Percentiles rank a stretch among this genome's conserved stretches.
Evolutionary conservation across 2,888 invertebrate genomes (phyloP).

Genomic region (Liodrosophila aerea): DNA sequence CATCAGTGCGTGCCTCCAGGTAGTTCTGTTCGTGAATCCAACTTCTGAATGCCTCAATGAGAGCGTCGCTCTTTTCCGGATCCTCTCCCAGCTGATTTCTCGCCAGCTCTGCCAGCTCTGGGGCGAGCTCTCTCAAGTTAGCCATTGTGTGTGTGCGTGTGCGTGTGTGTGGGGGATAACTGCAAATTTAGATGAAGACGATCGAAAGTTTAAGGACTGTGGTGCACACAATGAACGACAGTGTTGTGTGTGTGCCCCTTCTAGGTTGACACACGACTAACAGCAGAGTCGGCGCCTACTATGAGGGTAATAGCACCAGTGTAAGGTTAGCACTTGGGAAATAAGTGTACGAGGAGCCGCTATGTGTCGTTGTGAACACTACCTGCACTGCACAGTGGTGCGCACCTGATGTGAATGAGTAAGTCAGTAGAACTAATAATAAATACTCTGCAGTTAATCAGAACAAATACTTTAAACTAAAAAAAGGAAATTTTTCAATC

Average conservation of each 20-base stretch:
- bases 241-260: conserved; percentile 36
- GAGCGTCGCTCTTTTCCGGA: conserved; percentile 77
- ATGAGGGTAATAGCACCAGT: conserved; percentile 6
- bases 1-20: conserved; percentile 81
- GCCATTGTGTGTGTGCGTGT: conserved; percentile 49
- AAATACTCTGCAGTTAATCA: not conserved
- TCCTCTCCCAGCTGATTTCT: conserved; percentile 83
- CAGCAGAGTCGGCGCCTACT: conserved; percentile 47
- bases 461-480: not conserved
- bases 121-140: conserved; percentile 72
- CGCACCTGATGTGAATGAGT: not conserved
- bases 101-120: conserved; percentile 81
- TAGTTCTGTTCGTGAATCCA: conserved; percentile 84
- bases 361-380: not conserved
- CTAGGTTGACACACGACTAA: conserved; percentile 56
- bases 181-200: conserved; percentile 30
- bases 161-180: conserved; percentile 14
- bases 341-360: conserved; percentile 26
- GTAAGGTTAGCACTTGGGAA: not conserved
- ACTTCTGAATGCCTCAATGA: conserved; percentile 82
- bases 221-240: conserved; percentile 1
- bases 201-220: conserved; percentile 26
- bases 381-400: conserved; percentile 30
- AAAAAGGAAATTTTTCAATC: too few species aligned
- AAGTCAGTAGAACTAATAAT: too few species aligned